Evolutionary conservation across 1,140 invertebrate genomes (phyloP).

Genomic region (Drosophila asahinai): DNA sequence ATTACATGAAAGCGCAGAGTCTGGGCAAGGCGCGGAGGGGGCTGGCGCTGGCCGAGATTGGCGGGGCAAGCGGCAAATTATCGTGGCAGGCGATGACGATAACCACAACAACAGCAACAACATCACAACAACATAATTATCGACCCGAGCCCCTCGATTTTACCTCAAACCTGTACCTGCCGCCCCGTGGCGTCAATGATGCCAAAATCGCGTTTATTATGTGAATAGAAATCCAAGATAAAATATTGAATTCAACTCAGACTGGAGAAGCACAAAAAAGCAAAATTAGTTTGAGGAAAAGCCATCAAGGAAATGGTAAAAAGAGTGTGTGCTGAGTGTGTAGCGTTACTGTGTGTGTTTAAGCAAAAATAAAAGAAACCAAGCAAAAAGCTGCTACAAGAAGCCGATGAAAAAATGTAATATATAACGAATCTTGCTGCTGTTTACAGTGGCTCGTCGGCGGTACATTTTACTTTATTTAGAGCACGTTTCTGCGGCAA

Average conservation of each 20-base stretch:
- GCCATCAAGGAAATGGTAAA: conserved; percentile 57
- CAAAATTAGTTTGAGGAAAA: conserved; percentile 56
- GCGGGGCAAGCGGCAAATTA: conserved; percentile 59
- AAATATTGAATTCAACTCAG: conserved; percentile 45
- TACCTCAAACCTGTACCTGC: neutral
- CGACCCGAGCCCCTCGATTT: conserved; percentile 33
- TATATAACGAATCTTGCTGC: conserved; percentile 34
- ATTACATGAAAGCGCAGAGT: conserved; percentile 69
- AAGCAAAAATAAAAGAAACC: conserved; percentile 23
- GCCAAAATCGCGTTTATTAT: conserved; percentile 78
- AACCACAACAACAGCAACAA: conserved; percentile 58
- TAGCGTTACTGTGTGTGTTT: conserved; percentile 1
- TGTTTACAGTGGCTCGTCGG: conserved; percentile 24
- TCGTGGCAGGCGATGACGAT: conserved; percentile 64
- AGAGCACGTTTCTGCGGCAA: conserved; percentile 62
- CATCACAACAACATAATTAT: conserved; percentile 76
- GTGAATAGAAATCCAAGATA: conserved; percentile 54
- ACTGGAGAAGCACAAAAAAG: conserved; percentile 11
- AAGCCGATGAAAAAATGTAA: conserved; percentile 26
- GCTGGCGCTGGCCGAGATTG: conserved; percentile 5
- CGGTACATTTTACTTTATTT: conserved; percentile 62
- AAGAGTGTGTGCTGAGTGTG: conserved; percentile 7
- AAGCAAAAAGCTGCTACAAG: conserved; percentile 12
- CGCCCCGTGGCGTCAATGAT: conserved; percentile 55
- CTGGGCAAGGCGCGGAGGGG: neutral